Percentiles rank a stretch among this genome's conserved stretches.
Conservation (phyloP, 2,888 invertebrate genomes). For the Pseudanteris insignis region DNA sequence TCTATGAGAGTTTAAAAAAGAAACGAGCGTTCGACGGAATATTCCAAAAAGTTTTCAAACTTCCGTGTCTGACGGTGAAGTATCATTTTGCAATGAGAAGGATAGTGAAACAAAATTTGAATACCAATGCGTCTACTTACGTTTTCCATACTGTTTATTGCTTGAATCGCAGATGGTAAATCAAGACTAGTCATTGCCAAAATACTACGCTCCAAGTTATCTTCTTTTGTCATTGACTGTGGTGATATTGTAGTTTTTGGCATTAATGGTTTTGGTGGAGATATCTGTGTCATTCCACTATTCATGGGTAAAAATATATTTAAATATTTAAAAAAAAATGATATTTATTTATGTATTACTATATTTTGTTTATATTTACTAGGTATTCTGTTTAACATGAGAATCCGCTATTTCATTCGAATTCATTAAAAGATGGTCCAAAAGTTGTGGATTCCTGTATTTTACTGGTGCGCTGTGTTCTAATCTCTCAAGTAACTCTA, state of each 20-base stretch:
- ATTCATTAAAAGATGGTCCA: conserved; percentile 59
- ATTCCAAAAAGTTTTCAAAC: too few species aligned
- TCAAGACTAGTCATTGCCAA: conserved; percentile 75
- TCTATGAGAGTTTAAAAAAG: too few species aligned
- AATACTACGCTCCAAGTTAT: conserved; percentile 68
- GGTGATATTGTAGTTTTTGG: conserved; percentile 58
- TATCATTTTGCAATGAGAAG: too few species aligned
- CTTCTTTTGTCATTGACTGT: conserved; percentile 66
- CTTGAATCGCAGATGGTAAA: conserved; percentile 72
- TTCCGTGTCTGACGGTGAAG: too few species aligned
- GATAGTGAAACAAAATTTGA: too few species aligned
- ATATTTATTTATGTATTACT: too few species aligned
- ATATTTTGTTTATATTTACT: too few species aligned
- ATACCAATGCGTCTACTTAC: too few species aligned
- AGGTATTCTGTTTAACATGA: conserved; percentile 49
- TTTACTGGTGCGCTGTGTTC: conserved; percentile 65
- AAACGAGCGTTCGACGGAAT: too few species aligned
- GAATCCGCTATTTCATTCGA: conserved; percentile 50
- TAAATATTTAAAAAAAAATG: too few species aligned
- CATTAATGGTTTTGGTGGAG: conserved; percentile 69
- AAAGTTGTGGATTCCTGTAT: conserved; percentile 61
- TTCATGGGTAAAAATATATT: too few species aligned
- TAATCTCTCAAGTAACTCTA: conserved; percentile 75
- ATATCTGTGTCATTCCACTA: conserved; percentile 67
- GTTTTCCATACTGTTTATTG: conserved; percentile 77